Base-by-base conservation (phyloP, 2,797 vertebrate species). In the Vireo griseus region DNA sequence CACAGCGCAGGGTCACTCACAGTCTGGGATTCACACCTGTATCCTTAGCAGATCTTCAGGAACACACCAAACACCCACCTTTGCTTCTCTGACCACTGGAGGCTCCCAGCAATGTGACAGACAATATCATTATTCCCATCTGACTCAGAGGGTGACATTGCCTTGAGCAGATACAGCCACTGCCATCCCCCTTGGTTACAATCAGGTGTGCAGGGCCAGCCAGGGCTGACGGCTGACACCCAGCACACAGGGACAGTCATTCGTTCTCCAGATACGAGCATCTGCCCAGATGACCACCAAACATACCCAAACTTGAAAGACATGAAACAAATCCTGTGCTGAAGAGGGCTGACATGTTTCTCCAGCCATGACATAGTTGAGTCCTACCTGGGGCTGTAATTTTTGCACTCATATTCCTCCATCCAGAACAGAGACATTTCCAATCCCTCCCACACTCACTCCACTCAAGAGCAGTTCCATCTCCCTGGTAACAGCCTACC, bases 291-390 rank as follows among this genome's bases (percentile, higher is more conserved):
- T 2, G 33, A 42, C 11, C 58, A 65, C 71, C 44, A 25, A 73
- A 72, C 16, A 61, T 66, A 39, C 24, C 9, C 20, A 31, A 24
- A 73, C 26, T 6, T 29, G 28, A 29, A 39, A 65, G 29, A 61
- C 16, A 31, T 4, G 1, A 45, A 67, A 12, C 10, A 50, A 69
- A 44, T 7, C 8, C n/a, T 33, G 21, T 13, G 35, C n/a, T 39
- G 35, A 65, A 51, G 31, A 51, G 13, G 21, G 13, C 13, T 42
- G n/a, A 45, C 3, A 2, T 6, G 11, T 39, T 79, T 42, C 42
- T 66, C 24, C 47, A 68, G 0, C 20, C 25, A n/a, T 2, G 0
- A 22, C 0, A 0, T 0, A 58, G 24, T 5, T 1, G 14, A 54
- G 20, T 25, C 18, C 29, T 2, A 1, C 16, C 11, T 5, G 4